A percentile compares a stretch with the other conserved stretches of the same genome.
These are phyloP conservation scores for Lycopodina hypogea DNA, from an alignment of 37 sponge, comb jelly and placozoan species.

Conservation along the genomic window DNA sequence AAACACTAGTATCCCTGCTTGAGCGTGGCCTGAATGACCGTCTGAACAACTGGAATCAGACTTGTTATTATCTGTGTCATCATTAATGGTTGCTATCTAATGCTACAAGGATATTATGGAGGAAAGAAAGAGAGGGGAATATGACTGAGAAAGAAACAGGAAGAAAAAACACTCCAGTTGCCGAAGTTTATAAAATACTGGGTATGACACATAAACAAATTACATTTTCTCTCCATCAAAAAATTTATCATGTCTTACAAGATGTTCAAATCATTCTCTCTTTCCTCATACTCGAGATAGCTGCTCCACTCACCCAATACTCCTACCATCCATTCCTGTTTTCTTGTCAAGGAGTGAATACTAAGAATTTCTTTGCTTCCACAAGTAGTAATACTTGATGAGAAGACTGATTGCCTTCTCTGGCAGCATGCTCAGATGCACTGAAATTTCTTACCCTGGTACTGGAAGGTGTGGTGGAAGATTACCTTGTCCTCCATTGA, in stretches of 20 bases:
- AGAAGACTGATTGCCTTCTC: conserved; percentile 74
- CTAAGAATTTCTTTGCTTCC: conserved; percentile 71
- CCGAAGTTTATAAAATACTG: too few relatives aligned
- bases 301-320: conserved; percentile 26
- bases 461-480: conserved; percentile 81
- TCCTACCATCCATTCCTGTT: conserved; percentile 39
- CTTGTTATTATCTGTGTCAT: conserved; percentile 48
- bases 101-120: too few relatives aligned
- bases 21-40: neutral
- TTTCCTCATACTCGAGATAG: neutral
- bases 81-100: conserved; percentile 33
- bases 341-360: conserved; percentile 70
- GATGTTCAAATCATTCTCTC: too few relatives aligned
- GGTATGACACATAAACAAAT: too few relatives aligned
- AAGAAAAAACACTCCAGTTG: too few relatives aligned
- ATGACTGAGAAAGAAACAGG: neutral
- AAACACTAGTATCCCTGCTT: neutral
- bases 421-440: conserved; percentile 73
- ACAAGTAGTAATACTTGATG: conserved; percentile 78
- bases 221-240: too few relatives aligned
- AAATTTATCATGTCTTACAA: too few relatives aligned
- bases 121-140: neutral
- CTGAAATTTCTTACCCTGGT: conserved; percentile 84
- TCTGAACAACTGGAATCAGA: conserved; percentile 22
- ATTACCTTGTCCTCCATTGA: conserved; percentile 82